These are phyloP conservation scores for Sebastes fasciatus DNA, from an alignment of 2,113 vertebrate genomes.

Conservation along the genomic window DNA sequence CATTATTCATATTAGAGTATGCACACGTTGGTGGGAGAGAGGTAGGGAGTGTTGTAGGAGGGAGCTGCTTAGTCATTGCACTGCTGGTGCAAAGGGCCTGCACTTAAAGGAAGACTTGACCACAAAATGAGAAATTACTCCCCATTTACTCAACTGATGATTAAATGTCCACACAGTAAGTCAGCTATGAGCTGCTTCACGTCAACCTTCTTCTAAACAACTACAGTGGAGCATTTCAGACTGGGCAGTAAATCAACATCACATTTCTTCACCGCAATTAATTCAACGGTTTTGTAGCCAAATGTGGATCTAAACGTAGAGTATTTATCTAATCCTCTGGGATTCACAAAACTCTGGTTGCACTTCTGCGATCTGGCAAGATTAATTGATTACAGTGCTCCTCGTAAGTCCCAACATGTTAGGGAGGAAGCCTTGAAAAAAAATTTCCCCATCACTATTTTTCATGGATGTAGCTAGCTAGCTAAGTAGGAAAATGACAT, in stretches of 20 bases:
- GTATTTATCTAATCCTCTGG: background rate
- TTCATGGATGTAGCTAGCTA: background rate
- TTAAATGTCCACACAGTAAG: background rate
- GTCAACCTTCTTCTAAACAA: background rate
- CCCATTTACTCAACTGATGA: slow-evolving; percentile 16
- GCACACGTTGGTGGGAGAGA: slow-evolving; percentile 68
- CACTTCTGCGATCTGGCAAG: background rate
- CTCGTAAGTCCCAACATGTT: background rate
- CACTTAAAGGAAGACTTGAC: slow-evolving; percentile 31
- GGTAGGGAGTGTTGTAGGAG: slow-evolving; percentile 32
- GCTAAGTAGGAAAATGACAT: background rate
- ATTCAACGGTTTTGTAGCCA: background rate
- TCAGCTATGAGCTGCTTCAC: background rate
- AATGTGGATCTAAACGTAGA: background rate
- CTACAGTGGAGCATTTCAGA: background rate
- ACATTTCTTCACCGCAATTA: background rate
- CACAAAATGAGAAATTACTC: slow-evolving; percentile 31
- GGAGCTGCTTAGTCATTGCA: slow-evolving; percentile 67
- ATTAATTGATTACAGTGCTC: background rate
- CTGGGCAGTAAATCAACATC: background rate
- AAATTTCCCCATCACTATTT: background rate
- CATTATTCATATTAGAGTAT: slow-evolving; percentile 88
- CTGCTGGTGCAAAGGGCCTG: slow-evolving; percentile 36
- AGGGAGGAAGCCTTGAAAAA: background rate
- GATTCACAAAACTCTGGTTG: background rate